Percentiles rank a stretch among this genome's conserved stretches.
phyloP scores from a whole-genome alignment of 2,888 invertebrate species.

The Drosophila neonasuta region DNA sequence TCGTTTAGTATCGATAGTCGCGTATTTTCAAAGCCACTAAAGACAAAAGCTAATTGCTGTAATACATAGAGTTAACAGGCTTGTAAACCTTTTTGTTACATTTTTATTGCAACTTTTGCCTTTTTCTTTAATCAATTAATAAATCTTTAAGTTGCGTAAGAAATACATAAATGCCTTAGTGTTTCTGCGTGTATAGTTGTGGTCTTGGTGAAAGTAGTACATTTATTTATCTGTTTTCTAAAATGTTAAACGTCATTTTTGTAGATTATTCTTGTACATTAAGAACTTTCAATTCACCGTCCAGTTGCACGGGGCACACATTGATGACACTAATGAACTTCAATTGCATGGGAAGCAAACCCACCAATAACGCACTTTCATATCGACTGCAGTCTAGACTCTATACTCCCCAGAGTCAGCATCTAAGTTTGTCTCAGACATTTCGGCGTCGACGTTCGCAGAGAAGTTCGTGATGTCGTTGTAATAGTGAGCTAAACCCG shows the following conservation, averaged over 20 bases:
- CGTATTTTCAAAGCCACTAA: background rate
- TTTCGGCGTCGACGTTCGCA: constrained; percentile 43
- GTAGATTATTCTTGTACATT: constrained; percentile 34
- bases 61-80: background rate
- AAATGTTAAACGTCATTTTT: constrained; percentile 58
- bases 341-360: constrained; percentile 50
- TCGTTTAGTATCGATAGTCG: no score
- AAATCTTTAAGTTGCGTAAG: background rate
- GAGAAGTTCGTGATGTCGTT: constrained; percentile 19
- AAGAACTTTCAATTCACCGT: constrained; percentile 26
- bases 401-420: constrained; percentile 13
- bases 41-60: constrained; percentile 17
- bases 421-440: constrained; percentile 44
- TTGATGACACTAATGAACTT: constrained; percentile 59
- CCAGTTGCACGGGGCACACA: constrained; percentile 12
- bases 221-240: constrained; percentile 62
- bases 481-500: constrained; percentile 35
- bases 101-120: background rate
- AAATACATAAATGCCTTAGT: constrained; percentile 1
- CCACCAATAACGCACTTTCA: constrained; percentile 60
- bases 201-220: constrained; percentile 71
- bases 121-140: background rate
- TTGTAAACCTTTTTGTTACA: constrained; percentile 5
- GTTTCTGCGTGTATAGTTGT: constrained; percentile 6
- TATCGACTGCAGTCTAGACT: constrained; percentile 31